Conservation (phyloP, 2,888 invertebrate species). For the Stratiomys singularior region DNA sequence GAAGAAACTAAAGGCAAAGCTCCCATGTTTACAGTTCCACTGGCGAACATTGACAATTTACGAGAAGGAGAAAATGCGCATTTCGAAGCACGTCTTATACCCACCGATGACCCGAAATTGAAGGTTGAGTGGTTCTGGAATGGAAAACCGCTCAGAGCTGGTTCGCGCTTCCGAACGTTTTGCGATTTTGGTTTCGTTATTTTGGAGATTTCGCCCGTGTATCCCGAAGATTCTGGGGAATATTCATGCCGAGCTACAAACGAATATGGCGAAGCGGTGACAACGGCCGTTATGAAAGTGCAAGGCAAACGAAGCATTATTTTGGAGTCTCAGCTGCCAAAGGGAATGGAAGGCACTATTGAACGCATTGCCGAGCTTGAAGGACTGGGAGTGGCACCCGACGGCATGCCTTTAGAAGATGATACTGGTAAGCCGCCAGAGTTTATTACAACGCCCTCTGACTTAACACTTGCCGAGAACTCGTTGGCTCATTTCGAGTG, state of each 20-base stretch:
- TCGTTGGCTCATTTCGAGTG: constrained; percentile 94
- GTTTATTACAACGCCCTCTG: constrained; percentile 87
- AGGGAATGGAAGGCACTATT: constrained; percentile 93
- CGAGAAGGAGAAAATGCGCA: constrained; percentile 93
- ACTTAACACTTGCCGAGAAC: constrained; percentile 85
- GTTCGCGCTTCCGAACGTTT: constrained; percentile 94
- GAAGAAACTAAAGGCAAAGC: constrained; percentile 85
- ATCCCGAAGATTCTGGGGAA: constrained; percentile 95
- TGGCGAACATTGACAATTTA: constrained; percentile 86
- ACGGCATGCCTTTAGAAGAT: constrained; percentile 77
- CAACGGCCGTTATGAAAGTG: constrained; percentile 88
- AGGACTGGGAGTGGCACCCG: constrained; percentile 79
- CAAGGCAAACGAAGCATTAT: constrained; percentile 93
- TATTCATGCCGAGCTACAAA: constrained; percentile 89
- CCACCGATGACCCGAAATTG: constrained; percentile 89
- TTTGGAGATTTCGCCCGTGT: constrained; percentile 95
- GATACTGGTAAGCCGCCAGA: constrained; percentile 90
- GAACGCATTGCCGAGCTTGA: constrained; percentile 92
- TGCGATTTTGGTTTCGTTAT: constrained; percentile 98
- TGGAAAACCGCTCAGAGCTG: constrained; percentile 86
- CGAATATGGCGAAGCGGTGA: constrained; percentile 91
- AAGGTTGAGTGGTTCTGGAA: constrained; percentile 97
- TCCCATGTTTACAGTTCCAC: constrained; percentile 88
- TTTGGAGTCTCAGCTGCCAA: constrained; percentile 88
- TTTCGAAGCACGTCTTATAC: constrained; percentile 88